These are phyloP conservation scores for Rhagonycha fulva DNA, from an alignment of 2,888 invertebrate species.

Conservation along the genomic window DNA sequence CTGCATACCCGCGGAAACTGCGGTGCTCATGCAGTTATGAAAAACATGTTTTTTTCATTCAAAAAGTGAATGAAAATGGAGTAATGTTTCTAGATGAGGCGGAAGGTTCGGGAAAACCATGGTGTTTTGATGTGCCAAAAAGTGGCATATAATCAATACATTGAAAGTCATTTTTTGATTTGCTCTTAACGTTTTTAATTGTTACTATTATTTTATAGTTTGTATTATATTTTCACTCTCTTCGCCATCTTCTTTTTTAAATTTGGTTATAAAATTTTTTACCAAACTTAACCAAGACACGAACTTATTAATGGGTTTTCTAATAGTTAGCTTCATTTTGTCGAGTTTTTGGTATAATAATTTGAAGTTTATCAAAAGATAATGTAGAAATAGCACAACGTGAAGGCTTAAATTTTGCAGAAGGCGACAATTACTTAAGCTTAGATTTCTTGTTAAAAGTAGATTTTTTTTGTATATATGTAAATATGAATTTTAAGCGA, in stretches of 20 bases:
- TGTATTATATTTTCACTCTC: neutral
- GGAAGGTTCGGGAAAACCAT: neutral
- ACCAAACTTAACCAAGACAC: neutral
- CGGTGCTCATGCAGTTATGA: constrained; percentile 55
- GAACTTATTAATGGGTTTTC: neutral
- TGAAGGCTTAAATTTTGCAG: constrained; percentile 29
- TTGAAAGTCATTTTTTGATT: neutral
- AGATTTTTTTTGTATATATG: neutral
- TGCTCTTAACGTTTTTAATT: neutral
- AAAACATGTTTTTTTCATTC: constrained; percentile 19
- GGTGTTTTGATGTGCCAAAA: neutral
- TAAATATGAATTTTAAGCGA: constrained; percentile 18
- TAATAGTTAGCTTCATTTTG: neutral
- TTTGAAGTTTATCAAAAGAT: constrained; percentile 34
- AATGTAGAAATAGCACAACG: constrained; percentile 17
- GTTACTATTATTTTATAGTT: neutral
- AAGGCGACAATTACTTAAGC: constrained; percentile 26
- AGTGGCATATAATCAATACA: neutral
- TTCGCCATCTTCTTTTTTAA: neutral
- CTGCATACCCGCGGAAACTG: constrained; percentile 77
- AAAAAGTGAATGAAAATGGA: constrained; percentile 7
- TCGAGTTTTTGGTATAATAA: neutral
- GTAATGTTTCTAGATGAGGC: neutral
- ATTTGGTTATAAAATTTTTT: neutral
- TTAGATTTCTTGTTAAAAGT: constrained; percentile 20